A percentile compares a stretch with the other conserved stretches of the same genome.
Conservation (phyloP, 2,797 vertebrate species). For the Octomys mimax region DNA sequence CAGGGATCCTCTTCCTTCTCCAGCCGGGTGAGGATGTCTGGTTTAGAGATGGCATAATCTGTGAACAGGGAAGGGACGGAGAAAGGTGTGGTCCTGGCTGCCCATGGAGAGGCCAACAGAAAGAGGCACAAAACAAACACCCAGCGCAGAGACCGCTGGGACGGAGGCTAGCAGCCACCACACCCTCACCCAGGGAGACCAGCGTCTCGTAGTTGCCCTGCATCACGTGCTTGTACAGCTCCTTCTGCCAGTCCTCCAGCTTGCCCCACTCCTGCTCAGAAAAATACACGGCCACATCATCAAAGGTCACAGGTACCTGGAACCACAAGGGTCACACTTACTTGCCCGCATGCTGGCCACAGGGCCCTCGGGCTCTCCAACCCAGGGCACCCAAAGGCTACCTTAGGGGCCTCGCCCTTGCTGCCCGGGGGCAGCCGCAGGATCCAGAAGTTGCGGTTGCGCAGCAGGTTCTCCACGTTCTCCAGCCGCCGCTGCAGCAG, state of each 20-base stretch:
- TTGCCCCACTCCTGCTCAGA: constrained; percentile 79
- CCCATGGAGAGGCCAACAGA: neutral
- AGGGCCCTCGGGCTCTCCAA: rapidly evolving
- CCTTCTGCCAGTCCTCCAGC: constrained; percentile 80
- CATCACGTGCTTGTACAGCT: constrained; percentile 83
- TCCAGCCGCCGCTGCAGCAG: no score
- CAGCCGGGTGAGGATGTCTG: constrained; percentile 73
- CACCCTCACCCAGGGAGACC: constrained; percentile 80
- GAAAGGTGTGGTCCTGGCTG: neutral
- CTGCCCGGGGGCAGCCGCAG: constrained; percentile 83
- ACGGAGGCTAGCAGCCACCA: neutral
- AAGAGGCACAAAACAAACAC: neutral
- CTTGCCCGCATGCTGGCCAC: neutral
- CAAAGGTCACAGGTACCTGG: constrained; percentile 82
- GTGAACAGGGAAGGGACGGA: neutral
- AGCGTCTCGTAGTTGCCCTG: constrained; percentile 81
- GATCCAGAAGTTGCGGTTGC: constrained; percentile 87
- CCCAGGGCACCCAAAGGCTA: constrained; percentile 35
- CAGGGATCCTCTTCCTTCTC: constrained; percentile 80
- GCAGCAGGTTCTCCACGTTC: neutral
- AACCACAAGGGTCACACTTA: constrained; percentile 50
- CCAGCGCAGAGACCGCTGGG: neutral
- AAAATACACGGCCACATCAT: constrained; percentile 83
- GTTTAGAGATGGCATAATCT: constrained; percentile 84
- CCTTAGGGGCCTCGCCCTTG: constrained; percentile 87